phyloP scores from a whole-genome alignment of 2,797 vertebrate genomes.

The Clarias fuscus region DNA sequence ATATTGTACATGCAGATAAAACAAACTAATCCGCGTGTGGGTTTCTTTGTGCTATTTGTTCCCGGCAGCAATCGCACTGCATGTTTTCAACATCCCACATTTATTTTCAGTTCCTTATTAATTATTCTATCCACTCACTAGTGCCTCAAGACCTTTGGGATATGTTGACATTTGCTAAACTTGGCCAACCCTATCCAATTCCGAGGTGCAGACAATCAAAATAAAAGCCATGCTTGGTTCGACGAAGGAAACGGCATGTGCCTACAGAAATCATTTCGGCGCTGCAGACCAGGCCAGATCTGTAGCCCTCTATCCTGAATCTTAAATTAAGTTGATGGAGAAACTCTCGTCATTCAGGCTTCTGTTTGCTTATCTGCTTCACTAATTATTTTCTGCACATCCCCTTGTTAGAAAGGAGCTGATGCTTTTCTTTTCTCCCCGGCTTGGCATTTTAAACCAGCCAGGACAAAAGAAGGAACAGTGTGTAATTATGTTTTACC shows the following conservation, averaged over 20 bases:
- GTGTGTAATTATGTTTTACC: slow-evolving; percentile 69
- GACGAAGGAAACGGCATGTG: slow-evolving; percentile 60
- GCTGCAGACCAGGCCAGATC: slow-evolving; percentile 65
- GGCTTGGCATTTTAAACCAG: slow-evolving; percentile 69
- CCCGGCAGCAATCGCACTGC: slow-evolving; percentile 15
- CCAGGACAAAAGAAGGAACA: slow-evolving; percentile 57
- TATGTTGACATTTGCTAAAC: slow-evolving; percentile 56
- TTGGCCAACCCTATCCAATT: slow-evolving; percentile 57
- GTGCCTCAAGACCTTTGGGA: slow-evolving; percentile 54
- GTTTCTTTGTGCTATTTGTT: slow-evolving; percentile 27
- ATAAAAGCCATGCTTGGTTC: slow-evolving; percentile 61
- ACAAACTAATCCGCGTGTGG: slow-evolving; percentile 11
- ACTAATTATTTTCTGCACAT: slow-evolving; percentile 65
- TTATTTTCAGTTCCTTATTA: slow-evolving; percentile 32
- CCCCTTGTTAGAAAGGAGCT: slow-evolving; percentile 63
- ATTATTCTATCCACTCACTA: slow-evolving; percentile 53
- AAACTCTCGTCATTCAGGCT: slow-evolving; percentile 69
- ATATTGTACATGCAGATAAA: slow-evolving; percentile 24
- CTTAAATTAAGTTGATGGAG: slow-evolving; percentile 72
- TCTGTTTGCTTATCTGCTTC: slow-evolving; percentile 65
- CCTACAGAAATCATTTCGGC: slow-evolving; percentile 65
- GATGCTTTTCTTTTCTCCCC: slow-evolving; percentile 61
- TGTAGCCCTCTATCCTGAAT: slow-evolving; percentile 67
- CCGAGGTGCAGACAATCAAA: slow-evolving; percentile 63
- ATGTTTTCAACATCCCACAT: slow-evolving; percentile 41